Evolutionary conservation across 2,797 vertebrate species (phyloP), one percentile per base, ranked within the genome.

Genomic region (Acomys russatus): DNA sequence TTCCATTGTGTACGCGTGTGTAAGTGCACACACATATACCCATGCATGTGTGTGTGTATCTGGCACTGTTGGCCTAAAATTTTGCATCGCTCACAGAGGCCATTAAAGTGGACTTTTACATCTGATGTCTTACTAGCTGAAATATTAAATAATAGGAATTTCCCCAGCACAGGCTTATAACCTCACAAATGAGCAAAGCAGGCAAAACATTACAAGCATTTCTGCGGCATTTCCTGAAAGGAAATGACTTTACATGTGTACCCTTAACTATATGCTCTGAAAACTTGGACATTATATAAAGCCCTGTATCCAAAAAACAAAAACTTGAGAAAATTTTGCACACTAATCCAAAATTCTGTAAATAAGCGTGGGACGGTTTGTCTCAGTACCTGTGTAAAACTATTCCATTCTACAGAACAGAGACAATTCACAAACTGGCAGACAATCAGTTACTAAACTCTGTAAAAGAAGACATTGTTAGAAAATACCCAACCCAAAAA

Each of bases 371-470:
- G 56, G 9, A 3, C n/a, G 63, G 74, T 66, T 83, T 33, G 33
- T 83, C 51, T 73, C 88, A 61, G 82, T 88, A 54, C 20, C 30
- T 92, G n/a, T 76, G 15, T 74, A 80, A 95, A 90, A 64, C 54
- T 54, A 92, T 49, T 93, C 91, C 61, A 89, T 54, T 44, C 59
- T 64, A 22, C 25, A 91, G 74, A 83, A 56, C 33, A 5, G 20
- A 92, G 85, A 80, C 73, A 80, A 88, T 78, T 96, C 71, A 91
- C n/a, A 76, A 96, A 83, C 91, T 14, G 44, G 6, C 33, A 64
- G 18, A 28, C 59, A 87, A 92, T 61, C 89, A 82, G 12, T 95
- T 92, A 79, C 35, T 71, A 86, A 84, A 25, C 11, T 68, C 80
- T 77, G 51, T 88, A 64, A 79, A 7, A 64, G 44, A 88, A 89